phyloP scores from a whole-genome alignment of 2,113 vertebrate species.

The Paramormyrops kingsleyae region DNA sequence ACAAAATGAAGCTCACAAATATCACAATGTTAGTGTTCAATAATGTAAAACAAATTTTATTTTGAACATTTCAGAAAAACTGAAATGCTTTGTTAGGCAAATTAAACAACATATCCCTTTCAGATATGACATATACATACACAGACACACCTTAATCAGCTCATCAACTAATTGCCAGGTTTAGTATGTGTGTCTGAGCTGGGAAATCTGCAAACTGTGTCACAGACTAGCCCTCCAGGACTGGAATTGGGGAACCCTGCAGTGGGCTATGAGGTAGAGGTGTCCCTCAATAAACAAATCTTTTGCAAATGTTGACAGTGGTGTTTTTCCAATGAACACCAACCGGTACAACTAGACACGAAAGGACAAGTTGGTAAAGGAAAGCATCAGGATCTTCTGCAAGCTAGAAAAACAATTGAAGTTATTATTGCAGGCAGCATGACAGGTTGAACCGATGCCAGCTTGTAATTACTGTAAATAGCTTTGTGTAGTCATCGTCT shows the following conservation, averaged over 20 bases:
- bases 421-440: neutral
- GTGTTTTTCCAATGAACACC: neutral
- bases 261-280: neutral
- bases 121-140: no score
- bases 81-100: no score
- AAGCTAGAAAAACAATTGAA: neutral
- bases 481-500: neutral
- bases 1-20: neutral
- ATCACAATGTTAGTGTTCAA: no score
- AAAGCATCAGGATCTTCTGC: neutral
- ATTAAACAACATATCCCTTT: no score
- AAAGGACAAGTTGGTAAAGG: neutral
- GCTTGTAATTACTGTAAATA: neutral
- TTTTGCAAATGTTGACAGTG: neutral
- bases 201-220: neutral
- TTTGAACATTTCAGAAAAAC: no score
- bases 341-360: neutral
- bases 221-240: neutral
- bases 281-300: neutral
- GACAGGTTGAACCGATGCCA: neutral
- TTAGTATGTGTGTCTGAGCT: neutral
- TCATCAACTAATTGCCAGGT: neutral
- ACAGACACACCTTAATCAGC: neutral
- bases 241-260: neutral
- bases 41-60: no score